Percentiles rank a stretch among this genome's conserved stretches.
Evolutionary conservation across 2,113 vertebrate genomes (phyloP).

Genomic region (Naja naja): DNA sequence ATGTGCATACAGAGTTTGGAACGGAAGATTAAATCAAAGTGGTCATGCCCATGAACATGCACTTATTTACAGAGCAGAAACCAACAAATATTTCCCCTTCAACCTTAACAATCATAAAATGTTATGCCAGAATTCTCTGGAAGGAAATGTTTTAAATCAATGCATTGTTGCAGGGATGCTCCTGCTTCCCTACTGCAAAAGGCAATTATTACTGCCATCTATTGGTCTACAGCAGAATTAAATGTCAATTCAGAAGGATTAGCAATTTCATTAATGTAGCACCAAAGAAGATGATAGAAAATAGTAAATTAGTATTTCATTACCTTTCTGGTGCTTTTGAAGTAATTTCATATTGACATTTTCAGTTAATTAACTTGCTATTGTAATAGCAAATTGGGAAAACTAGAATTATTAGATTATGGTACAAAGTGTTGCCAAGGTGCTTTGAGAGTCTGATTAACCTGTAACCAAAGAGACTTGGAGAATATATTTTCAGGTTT

Average conservation of each 20-base stretch:
- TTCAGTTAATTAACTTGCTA: not conserved
- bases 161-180: not conserved
- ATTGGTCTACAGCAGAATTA: constrained; percentile 2
- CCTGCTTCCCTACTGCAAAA: not conserved
- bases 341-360: not conserved
- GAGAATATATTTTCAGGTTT: not conserved
- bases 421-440: not conserved
- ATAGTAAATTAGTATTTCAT: not conserved
- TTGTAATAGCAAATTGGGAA: not conserved
- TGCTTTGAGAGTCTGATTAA: not conserved
- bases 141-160: not conserved
- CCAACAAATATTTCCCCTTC: not conserved
- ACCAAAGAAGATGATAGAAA: not conserved
- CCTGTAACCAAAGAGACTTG: not conserved
- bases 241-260: not conserved
- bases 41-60: not conserved
- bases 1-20: not conserved
- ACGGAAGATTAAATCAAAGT: not conserved
- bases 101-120: not conserved
- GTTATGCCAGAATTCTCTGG: not conserved
- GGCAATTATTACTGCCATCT: constrained; percentile 47
- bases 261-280: not conserved
- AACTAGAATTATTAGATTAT: not conserved
- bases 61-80: not conserved
- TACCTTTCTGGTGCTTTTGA: not conserved